Evolutionary conservation across 2,888 invertebrate genomes (phyloP).

Genomic region (Drosophila hamatofila): DNA sequence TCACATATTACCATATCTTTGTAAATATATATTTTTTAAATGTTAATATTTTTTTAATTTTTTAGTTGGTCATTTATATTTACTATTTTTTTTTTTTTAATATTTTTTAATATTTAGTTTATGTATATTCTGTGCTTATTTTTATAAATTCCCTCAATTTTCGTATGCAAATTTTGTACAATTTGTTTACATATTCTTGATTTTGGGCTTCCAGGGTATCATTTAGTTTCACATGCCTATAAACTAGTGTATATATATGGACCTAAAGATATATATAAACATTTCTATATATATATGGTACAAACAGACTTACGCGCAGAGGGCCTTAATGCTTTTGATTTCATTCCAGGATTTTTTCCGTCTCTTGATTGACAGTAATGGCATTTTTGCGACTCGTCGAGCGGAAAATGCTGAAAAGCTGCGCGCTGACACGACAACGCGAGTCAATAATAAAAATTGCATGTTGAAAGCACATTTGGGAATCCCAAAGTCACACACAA

Average conservation of each 20-base stretch:
- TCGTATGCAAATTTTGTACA: too few species aligned
- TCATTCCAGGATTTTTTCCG: constrained; percentile 53
- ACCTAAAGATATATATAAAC: background rate
- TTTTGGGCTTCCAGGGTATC: background rate
- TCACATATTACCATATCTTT: too few species aligned
- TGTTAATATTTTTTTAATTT: too few species aligned
- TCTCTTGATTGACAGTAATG: constrained; percentile 78
- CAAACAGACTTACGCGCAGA: constrained; percentile 13
- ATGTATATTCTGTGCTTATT: too few species aligned
- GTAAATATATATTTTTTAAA: too few species aligned
- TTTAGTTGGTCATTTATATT: too few species aligned
- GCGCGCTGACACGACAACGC: constrained; percentile 73
- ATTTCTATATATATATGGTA: background rate
- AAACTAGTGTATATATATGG: background rate
- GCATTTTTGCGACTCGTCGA: constrained; percentile 80
- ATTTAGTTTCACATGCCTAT: background rate
- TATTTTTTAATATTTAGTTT: too few species aligned
- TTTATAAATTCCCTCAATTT: background rate
- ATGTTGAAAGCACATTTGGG: constrained; percentile 79
- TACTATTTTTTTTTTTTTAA: too few species aligned
- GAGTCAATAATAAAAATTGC: constrained; percentile 81
- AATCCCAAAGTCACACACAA: constrained; percentile 73
- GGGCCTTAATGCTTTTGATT: constrained; percentile 70
- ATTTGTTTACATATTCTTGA: too few species aligned
- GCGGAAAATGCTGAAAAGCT: constrained; percentile 80